Conservation (phyloP, 2,888 invertebrate genomes). For the Melanotus villosus region DNA sequence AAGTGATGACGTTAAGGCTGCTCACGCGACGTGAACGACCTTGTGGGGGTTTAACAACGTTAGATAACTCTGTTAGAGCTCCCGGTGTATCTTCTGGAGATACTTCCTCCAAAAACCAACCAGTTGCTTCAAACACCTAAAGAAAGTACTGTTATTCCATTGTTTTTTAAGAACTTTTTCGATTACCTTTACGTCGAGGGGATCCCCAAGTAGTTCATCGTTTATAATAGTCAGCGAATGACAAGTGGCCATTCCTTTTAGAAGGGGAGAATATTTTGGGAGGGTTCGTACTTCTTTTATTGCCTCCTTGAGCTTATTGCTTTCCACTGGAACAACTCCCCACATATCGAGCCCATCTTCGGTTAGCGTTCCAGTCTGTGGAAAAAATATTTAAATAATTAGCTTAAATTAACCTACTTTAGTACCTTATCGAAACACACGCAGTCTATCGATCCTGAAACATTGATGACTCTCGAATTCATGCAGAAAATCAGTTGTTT, state of each 20-base stretch:
- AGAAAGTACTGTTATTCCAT: background rate
- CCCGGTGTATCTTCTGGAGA: background rate
- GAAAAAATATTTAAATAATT: constrained; percentile 49
- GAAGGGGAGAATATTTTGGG: constrained; percentile 52
- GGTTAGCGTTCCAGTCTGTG: constrained; percentile 93
- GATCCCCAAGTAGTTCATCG: constrained; percentile 90
- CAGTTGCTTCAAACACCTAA: constrained; percentile 94
- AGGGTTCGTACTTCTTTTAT: constrained; percentile 56
- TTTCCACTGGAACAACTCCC: constrained; percentile 82
- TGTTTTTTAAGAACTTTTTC: background rate
- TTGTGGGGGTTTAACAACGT: constrained; percentile 15
- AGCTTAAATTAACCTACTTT: too few species aligned
- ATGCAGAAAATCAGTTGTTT: constrained; percentile 88
- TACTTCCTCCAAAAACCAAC: constrained; percentile 84
- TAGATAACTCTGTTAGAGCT: background rate
- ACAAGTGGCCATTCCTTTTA: constrained; percentile 91
- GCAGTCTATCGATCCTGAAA: constrained; percentile 90
- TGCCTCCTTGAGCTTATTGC: constrained; percentile 53
- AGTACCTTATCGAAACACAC: constrained; percentile 91
- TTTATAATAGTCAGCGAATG: constrained; percentile 93
- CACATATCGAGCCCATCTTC: constrained; percentile 97
- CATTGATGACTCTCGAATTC: constrained; percentile 93
- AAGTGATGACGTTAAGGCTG: constrained; percentile 1
- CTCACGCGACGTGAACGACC: constrained; percentile 16
- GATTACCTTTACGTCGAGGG: constrained; percentile 87